Conservation (phyloP, 2,113 vertebrate species). For the Prunella fulvescens region DNA sequence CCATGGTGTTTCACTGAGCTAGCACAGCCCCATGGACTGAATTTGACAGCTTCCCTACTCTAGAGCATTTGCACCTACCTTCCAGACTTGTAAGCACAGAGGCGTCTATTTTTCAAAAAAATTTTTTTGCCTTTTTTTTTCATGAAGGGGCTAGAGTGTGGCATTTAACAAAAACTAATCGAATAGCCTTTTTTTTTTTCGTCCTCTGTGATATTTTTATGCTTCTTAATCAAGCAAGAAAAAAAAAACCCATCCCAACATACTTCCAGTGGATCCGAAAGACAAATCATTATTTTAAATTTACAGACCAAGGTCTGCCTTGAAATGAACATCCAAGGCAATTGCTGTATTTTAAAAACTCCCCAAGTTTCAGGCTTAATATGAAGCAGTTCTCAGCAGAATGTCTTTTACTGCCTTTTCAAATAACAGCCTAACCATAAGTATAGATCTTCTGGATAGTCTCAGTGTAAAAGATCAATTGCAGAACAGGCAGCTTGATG, state of each 20-base stretch:
- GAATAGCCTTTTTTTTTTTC: background rate
- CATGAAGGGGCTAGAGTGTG: background rate
- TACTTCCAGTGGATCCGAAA: background rate
- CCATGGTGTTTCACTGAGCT: background rate
- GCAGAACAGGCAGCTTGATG: slow-evolving; percentile 19
- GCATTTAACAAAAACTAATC: background rate
- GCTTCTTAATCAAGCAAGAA: background rate
- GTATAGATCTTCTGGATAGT: background rate
- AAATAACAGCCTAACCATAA: background rate
- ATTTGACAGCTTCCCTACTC: background rate
- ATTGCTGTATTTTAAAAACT: background rate
- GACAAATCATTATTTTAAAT: background rate
- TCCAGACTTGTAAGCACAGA: background rate
- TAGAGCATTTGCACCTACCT: background rate
- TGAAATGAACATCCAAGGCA: background rate
- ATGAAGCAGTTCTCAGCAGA: background rate
- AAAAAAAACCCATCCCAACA: background rate
- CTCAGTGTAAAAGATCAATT: slow-evolving; percentile 9
- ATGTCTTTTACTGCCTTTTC: background rate
- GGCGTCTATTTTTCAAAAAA: background rate
- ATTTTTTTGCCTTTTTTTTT: background rate
- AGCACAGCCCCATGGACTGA: background rate
- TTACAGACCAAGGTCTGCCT: background rate
- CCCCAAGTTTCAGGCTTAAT: background rate
- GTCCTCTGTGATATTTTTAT: background rate